Evolutionary conservation across 2,888 invertebrate genomes (phyloP), one percentile per base, ranked within the genome.

Genomic region (Cephus sareptanus): DNA sequence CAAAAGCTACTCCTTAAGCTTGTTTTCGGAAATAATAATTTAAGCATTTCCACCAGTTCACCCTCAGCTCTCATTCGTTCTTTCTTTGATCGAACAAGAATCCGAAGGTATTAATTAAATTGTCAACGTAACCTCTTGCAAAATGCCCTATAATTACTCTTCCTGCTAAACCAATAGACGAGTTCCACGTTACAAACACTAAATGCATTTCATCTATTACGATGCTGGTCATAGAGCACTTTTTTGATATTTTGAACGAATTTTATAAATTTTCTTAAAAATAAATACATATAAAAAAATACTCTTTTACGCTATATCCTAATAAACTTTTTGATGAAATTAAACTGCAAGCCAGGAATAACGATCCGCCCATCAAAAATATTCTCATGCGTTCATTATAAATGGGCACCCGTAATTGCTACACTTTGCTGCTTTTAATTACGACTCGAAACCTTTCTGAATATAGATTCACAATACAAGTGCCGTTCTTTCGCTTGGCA

Each of bases 41-140:
- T 78, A 83, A 82, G 85, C 85, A 83, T 86, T 83, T 86, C 85
- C 83, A 85, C 85, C 82, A 83, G 82, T 68, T 68, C 30, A 35
- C 69, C 33, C 34, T 56, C 74, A n/a, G 35, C 69, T 37, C 34
- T 13, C 56, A 71, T 69, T 77, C 74, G 68, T 12, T 56, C 34
- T 40, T 76, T 70, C 31, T 77, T 74, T 73, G 69, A 23, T 30
- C 40, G 34, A 75, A 81, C 56, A 11, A 56, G 23, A 56, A 56
- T 23, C 56, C 6, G 23, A 56, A 56, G 9, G 23, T 9, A 9
- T 56, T 9, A 56, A 56, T 56, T 23, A 23, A 56, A 23, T 56
- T 23, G 0, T 56, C 56, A 56, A 56, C 9, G 56, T 2, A 56
- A 9, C 23, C 23, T 23, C 23, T 56, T 23, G 23, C 9, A 23